Percentiles rank a stretch among this genome's conserved stretches.
Evolutionary conservation across 2,888 invertebrate species (phyloP).

Genomic region (Drosophila robusta): DNA sequence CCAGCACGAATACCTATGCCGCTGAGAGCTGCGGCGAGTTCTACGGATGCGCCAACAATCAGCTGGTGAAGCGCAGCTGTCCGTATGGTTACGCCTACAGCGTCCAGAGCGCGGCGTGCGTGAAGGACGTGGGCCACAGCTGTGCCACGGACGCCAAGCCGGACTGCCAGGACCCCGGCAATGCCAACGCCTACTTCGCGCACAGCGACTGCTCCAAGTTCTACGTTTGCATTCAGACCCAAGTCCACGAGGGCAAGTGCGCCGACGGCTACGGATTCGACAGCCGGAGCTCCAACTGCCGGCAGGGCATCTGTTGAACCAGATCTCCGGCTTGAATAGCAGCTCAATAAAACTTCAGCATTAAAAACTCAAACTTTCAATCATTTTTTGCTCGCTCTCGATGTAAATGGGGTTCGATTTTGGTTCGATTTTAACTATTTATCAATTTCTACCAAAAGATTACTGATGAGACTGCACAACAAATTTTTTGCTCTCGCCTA

Average conservation of each 20-base stretch:
- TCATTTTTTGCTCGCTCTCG: background rate
- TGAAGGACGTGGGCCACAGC: slow-evolving; percentile 4
- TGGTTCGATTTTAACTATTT: too few relatives aligned
- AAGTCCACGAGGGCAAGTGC: slow-evolving; percentile 34
- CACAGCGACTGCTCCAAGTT: slow-evolving; percentile 31
- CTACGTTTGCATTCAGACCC: slow-evolving; percentile 25
- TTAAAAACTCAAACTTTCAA: background rate
- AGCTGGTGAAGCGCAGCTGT: slow-evolving; percentile 26
- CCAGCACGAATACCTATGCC: slow-evolving; percentile 3
- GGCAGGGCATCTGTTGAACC: slow-evolving; percentile 16
- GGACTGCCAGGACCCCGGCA: slow-evolving; percentile 27
- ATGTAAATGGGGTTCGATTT: too few relatives aligned
- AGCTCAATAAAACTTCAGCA: background rate
- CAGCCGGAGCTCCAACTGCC: slow-evolving; percentile 22
- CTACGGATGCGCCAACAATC: slow-evolving; percentile 15
- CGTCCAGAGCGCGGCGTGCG: slow-evolving; percentile 2
- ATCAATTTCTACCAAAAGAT: too few relatives aligned
- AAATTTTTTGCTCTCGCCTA: too few relatives aligned
- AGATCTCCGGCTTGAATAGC: background rate
- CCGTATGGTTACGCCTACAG: slow-evolving; percentile 25
- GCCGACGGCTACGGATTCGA: slow-evolving; percentile 28
- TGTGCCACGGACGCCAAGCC: slow-evolving; percentile 14
- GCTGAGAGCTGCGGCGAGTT: slow-evolving; percentile 30
- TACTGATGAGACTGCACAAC: too few relatives aligned
- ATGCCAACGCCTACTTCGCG: slow-evolving; percentile 29